Percentiles rank a stretch among this genome's conserved stretches.
Conservation (phyloP, 2,888 invertebrate genomes). For the Chymomyza caudatula region DNA sequence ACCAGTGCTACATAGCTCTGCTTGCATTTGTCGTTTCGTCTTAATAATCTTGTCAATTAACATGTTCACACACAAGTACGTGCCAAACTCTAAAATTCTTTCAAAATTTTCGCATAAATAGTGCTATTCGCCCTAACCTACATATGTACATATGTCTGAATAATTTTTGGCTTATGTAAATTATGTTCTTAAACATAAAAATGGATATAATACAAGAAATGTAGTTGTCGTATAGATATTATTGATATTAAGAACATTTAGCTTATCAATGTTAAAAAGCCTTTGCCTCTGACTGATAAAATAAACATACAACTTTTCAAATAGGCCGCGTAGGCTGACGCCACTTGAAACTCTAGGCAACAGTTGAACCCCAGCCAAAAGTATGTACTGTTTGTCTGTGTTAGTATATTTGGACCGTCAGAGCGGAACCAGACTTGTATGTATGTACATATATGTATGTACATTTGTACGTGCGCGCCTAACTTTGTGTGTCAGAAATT, state of each 20-base stretch:
- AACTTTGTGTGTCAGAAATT: constrained; percentile 55
- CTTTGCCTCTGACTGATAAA: background rate
- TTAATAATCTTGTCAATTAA: background rate
- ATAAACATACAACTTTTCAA: background rate
- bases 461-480: constrained; percentile 18
- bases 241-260: background rate
- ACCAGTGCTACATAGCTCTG: background rate
- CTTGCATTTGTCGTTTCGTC: background rate
- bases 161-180: too few species aligned
- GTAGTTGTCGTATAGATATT: background rate
- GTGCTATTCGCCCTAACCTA: too few species aligned
- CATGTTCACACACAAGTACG: background rate
- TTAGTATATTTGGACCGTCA: constrained; percentile 57
- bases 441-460: background rate
- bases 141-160: too few species aligned
- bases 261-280: background rate
- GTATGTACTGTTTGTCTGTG: constrained; percentile 30
- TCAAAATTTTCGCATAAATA: background rate
- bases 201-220: too few species aligned
- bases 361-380: constrained; percentile 28
- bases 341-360: constrained; percentile 6
- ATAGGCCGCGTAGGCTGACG: background rate
- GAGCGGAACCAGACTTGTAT: constrained; percentile 64
- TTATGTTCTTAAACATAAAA: too few species aligned
- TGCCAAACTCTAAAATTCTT: background rate